Evolutionary conservation across 1,140 invertebrate genomes (phyloP), one percentile per base, ranked within the genome.

Genomic region (Caenorhabditis inopinata): DNA sequence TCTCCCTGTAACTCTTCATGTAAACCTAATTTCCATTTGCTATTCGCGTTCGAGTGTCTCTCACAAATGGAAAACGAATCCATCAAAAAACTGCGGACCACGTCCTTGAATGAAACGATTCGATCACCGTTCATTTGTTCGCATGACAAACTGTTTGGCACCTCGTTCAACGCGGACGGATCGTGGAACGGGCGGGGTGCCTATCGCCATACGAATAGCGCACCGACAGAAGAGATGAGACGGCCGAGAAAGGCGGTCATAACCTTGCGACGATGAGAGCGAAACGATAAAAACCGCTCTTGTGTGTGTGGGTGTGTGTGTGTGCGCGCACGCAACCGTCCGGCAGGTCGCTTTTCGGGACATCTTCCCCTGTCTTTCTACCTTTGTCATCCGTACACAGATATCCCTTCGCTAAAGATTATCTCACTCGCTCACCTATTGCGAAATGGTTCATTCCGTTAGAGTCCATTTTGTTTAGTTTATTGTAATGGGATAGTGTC

Each of bases 201-300:
- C 48, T 5, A 9, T 25, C 48, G 2, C 5, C 48, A 9, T 16
- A 29, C 6, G 25, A 32, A 2, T n/a, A 16, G 7, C 51, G 32
- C 6, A 68, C 29, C 32, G 32, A 68, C 38, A 42, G 12, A 42
- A 68, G 58, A 68, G 58, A 68, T 14, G 11, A 42, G 58, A 68
- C 18, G 58, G 58, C 58, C 58, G 23, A 68, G 58, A 68, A 68
- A 68, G 58, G 58, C 58, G 58, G 58, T 68, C 58, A 68, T 68
- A 68, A 68, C 58, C 58, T 68, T 68, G 58, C 32, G 58, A n/a
- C n/a, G n/a, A 68, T 68, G 58, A 68, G 58, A 68, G 58, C 58
- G 58, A 68, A 68, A 68, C 58, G 58, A 68, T 68, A 68, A 68
- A 68, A 68, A 68, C 38, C 58, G 58, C 58, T 68, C 58, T 4